Percentiles rank a stretch among this genome's conserved stretches.
Conservation (phyloP, 2,888 invertebrate species). For the Thecocarcelia acutangulata region DNA sequence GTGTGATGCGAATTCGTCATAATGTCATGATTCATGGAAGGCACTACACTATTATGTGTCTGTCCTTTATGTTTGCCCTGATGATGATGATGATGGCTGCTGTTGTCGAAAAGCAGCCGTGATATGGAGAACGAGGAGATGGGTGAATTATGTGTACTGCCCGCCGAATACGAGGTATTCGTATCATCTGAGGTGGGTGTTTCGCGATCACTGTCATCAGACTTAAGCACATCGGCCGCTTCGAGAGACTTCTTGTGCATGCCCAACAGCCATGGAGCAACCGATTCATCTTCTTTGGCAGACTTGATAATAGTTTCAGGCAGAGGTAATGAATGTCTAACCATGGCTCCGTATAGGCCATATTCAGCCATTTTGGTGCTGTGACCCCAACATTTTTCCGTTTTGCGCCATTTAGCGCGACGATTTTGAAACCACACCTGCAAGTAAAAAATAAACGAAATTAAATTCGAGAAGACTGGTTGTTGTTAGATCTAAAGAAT, state of each 20-base stretch:
- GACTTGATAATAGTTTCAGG: conserved; percentile 99
- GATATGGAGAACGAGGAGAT: conserved; percentile 81
- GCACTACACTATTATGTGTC: conserved; percentile 62
- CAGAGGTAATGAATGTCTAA: conserved; percentile 97
- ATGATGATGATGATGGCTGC: conserved; percentile 70
- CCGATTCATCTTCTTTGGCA: conserved; percentile 97
- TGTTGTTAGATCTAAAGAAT: no score
- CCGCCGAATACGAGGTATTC: conserved; percentile 83
- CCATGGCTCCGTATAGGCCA: conserved; percentile 99
- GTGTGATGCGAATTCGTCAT: conserved; percentile 66
- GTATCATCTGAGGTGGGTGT: conserved; percentile 84
- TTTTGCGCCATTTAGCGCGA: conserved; percentile 99
- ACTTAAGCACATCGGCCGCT: conserved; percentile 96
- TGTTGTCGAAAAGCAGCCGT: conserved; percentile 79
- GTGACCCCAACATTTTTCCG: conserved; percentile 99
- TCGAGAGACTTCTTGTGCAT: conserved; percentile 97
- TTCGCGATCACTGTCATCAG: conserved; percentile 87
- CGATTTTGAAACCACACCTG: conserved; percentile 98
- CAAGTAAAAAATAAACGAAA: not conserved
- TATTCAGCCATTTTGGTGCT: conserved; percentile 99
- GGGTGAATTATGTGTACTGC: conserved; percentile 82
- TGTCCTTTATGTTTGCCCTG: conserved; percentile 56
- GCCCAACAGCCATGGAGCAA: conserved; percentile 99
- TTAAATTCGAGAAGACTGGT: no score
- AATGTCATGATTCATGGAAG: conserved; percentile 59